These are phyloP conservation scores for Monochamus alternatus DNA, from an alignment of 2,888 invertebrate species.

Conservation along the genomic window DNA sequence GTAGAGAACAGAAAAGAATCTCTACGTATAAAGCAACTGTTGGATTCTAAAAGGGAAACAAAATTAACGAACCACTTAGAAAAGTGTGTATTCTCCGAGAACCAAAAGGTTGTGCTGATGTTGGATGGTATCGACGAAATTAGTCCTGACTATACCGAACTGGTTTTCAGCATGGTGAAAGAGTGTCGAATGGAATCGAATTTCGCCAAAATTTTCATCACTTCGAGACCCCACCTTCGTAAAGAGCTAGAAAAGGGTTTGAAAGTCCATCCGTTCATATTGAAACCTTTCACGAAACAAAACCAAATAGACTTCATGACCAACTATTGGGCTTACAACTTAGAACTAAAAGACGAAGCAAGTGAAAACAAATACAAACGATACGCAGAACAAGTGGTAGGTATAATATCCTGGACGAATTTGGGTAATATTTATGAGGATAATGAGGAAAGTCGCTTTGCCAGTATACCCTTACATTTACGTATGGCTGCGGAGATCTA, in stretches of 20 bases:
- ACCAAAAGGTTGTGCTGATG: background rate
- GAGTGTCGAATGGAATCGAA: background rate
- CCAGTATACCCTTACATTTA: slow-evolving; percentile 36
- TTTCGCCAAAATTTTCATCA: slow-evolving; percentile 32
- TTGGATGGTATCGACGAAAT: slow-evolving; percentile 38
- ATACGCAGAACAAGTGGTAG: slow-evolving; percentile 12
- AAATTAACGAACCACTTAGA: background rate
- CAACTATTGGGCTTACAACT: slow-evolving; percentile 19
- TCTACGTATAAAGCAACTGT: background rate
- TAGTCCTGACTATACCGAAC: slow-evolving; percentile 26
- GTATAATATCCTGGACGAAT: background rate
- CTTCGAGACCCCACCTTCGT: slow-evolving; percentile 29
- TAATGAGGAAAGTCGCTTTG: background rate
- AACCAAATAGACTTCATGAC: slow-evolving; percentile 16
- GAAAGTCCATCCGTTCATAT: background rate
- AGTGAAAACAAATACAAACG: background rate
- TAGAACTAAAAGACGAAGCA: slow-evolving; percentile 5
- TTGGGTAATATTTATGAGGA: background rate
- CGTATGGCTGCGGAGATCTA: slow-evolving; percentile 39
- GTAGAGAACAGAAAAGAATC: background rate
- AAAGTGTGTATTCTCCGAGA: background rate
- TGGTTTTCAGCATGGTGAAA: slow-evolving; percentile 23
- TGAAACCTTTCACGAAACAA: slow-evolving; percentile 19
- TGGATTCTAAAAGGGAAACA: background rate
- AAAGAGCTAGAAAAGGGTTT: slow-evolving; percentile 14